Evolutionary conservation across 2,888 invertebrate genomes (phyloP).

Genomic region (Phengaris arion): DNA sequence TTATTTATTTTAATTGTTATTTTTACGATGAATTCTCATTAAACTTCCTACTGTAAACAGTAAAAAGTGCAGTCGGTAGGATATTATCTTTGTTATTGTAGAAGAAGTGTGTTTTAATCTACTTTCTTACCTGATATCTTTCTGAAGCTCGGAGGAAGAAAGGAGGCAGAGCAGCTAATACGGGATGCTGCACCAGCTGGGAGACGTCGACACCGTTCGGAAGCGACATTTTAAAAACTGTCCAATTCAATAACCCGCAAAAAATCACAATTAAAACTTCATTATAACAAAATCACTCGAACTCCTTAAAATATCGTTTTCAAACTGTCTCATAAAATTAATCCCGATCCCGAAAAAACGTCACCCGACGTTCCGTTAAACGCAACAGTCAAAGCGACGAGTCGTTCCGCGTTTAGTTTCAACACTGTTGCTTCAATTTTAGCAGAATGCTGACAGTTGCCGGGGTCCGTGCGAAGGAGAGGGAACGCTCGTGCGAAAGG

Average conservation of each 20-base stretch:
- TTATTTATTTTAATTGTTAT: too few relatives aligned
- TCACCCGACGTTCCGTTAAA: conserved; percentile 26
- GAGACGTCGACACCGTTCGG: conserved; percentile 93
- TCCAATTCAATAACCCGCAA: conserved; percentile 37
- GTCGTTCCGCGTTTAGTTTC: conserved; percentile 55
- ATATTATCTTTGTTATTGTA: background rate
- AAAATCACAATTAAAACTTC: conserved; percentile 34
- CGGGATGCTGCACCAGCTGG: conserved; percentile 91
- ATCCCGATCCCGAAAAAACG: conserved; percentile 28
- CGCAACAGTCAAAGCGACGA: conserved; percentile 56
- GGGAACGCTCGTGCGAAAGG: conserved; percentile 58
- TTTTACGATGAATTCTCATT: too few relatives aligned
- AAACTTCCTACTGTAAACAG: too few relatives aligned
- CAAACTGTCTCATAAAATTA: conserved; percentile 23
- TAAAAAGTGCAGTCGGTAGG: background rate
- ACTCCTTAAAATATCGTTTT: conserved; percentile 28
- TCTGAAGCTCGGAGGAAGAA: conserved; percentile 93
- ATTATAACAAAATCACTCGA: conserved; percentile 33
- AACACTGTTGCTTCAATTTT: conserved; percentile 75
- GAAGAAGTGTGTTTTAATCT: background rate
- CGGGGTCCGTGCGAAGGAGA: conserved; percentile 54
- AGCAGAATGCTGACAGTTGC: conserved; percentile 61
- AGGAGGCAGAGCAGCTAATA: conserved; percentile 90
- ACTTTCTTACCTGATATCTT: conserved; percentile 85
- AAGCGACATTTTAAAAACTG: conserved; percentile 84